Evolutionary conservation across 2,888 invertebrate species (phyloP).

Genomic region (Clostera curtula): DNA sequence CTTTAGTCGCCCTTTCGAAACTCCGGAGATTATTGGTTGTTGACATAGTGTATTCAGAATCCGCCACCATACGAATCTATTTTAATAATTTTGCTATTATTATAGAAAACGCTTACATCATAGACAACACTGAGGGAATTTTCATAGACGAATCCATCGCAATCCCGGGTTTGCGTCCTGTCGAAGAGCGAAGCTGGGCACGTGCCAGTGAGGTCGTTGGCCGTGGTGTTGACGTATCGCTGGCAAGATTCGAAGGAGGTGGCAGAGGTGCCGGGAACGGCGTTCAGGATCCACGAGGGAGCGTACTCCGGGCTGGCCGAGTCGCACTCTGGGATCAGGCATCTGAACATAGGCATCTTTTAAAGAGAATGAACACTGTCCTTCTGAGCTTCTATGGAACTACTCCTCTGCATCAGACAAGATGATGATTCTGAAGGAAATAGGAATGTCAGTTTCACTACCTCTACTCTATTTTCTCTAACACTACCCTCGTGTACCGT

Average conservation of each 20-base stretch:
- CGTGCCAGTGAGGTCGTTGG: conserved; percentile 20
- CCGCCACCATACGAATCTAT: too few species aligned
- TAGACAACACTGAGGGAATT: conserved; percentile 54
- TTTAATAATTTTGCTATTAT: too few species aligned
- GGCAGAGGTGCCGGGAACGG: conserved; percentile 36
- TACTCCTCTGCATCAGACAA: too few species aligned
- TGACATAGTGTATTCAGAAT: too few species aligned
- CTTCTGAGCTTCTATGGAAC: too few species aligned
- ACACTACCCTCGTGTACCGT: too few species aligned
- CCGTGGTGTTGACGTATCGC: conserved; percentile 36
- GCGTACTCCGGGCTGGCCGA: conserved; percentile 33
- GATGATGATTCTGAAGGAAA: too few species aligned
- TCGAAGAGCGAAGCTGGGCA: conserved; percentile 52
- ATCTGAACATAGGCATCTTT: conserved; percentile 27
- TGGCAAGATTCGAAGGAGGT: conserved; percentile 44
- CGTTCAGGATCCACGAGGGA: conserved; percentile 46
- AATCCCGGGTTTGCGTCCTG: conserved; percentile 25
- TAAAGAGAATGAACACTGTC: too few species aligned
- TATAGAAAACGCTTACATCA: conserved; percentile 44
- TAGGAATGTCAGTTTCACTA: too few species aligned
- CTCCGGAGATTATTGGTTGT: too few species aligned
- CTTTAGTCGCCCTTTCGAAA: too few species aligned
- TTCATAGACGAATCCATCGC: conserved; percentile 47
- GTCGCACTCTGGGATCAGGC: conserved; percentile 51
- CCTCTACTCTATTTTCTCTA: too few species aligned